Conservation (phyloP, 2,797 vertebrate species). For the Notamacropus eugenii region DNA sequence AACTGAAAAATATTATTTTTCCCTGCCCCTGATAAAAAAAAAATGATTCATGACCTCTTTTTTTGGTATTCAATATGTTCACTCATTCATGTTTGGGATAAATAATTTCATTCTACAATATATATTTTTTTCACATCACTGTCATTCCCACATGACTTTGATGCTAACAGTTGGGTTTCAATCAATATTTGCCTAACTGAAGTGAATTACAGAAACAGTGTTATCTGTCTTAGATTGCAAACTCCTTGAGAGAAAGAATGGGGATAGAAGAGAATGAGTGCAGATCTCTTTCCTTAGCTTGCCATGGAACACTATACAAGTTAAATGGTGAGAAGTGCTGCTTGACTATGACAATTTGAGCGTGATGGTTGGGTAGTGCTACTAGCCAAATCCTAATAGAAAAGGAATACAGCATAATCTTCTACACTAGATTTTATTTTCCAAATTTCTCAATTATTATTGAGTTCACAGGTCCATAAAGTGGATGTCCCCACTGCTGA, state of each 20-base stretch:
- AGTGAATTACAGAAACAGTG: neutral
- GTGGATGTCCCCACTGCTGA: neutral
- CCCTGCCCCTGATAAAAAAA: neutral
- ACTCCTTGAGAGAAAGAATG: neutral
- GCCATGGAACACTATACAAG: neutral
- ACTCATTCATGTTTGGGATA: neutral
- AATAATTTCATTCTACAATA: neutral
- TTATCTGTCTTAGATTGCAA: neutral
- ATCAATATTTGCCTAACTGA: conserved; percentile 1
- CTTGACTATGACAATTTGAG: neutral
- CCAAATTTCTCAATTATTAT: neutral
- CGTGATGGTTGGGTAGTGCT: neutral
- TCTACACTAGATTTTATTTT: neutral
- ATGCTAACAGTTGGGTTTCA: neutral
- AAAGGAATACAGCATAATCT: neutral
- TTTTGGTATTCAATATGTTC: neutral
- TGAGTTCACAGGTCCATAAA: neutral
- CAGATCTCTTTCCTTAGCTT: neutral
- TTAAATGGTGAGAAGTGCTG: neutral
- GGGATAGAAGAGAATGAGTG: neutral
- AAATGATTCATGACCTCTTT: neutral
- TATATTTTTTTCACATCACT: neutral
- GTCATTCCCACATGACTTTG: neutral
- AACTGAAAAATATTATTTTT: neutral
- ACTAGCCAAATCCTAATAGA: neutral